Evolutionary conservation across 2,888 invertebrate species (phyloP), one percentile per base, ranked within the genome.

Genomic region (Rhogogaster chlorosoma): DNA sequence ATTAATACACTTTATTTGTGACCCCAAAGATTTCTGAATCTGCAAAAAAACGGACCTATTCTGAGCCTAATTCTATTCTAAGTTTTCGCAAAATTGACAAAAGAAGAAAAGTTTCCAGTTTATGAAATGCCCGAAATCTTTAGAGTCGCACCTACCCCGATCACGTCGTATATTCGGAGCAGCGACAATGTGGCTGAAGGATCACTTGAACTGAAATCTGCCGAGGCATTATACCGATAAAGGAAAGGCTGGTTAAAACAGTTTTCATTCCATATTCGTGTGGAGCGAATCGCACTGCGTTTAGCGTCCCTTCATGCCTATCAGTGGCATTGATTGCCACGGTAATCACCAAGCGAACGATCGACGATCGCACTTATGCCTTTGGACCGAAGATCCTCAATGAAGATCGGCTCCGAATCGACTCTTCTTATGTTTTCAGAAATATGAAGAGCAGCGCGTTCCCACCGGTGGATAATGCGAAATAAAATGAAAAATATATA

Each of bases 291-390:
- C 61, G 78, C n/a, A 22, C 53, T 61, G 78, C 78, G 61, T 78
- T 78, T 78, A 78, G 57, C 75, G 75, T 78, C 61, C 53, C 78
- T 78, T 78, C 78, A 83, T 83, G 45, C 26, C 67, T 83, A 67
- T 83, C 67, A 83, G 82, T 67, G 67, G 82, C 67, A 83, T 83
- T 83, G 82, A 83, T 83, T 83, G 67, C 67, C 82, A 53, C 82
- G 82, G 82, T 83, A 83, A 67, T 83, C 42, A 67, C 42, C 26
- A 32, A 22, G 36, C 42, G 82, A 83, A 64, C 42, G 64, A 83
- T 45, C 18, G 36, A 18, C 53, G 57, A 18, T 57, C 78, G 9
- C n/a, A 7, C 32, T 26, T 38, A 12, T 32, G 36, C 57, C 32
- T 53, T 49, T 32, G 29, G 36, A 57, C 61, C 80, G 57, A 36